Conservation (phyloP, 1,140 invertebrate species). For the Halyomorpha halys region DNA sequence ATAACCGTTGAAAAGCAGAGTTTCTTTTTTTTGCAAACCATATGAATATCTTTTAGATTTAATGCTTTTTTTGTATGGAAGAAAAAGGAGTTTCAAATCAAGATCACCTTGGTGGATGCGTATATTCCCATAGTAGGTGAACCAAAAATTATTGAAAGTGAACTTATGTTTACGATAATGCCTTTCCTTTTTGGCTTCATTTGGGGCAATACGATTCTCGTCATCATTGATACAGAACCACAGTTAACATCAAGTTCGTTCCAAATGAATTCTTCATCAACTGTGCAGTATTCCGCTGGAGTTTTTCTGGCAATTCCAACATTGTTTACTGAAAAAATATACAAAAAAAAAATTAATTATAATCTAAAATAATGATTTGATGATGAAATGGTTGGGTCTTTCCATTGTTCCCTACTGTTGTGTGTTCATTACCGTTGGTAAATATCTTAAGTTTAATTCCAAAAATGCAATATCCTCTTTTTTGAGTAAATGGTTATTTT, state of each 20-base stretch:
- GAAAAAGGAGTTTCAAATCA: too few relatives aligned
- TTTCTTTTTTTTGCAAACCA: too few relatives aligned
- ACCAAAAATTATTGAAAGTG: neutral
- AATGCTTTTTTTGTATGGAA: too few relatives aligned
- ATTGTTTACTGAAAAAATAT: constrained; percentile 1
- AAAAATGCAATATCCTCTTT: too few relatives aligned
- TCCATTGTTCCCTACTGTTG: too few relatives aligned
- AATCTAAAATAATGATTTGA: neutral
- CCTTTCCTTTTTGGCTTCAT: constrained; percentile 6
- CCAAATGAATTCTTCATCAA: neutral
- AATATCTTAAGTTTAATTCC: too few relatives aligned
- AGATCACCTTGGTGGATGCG: neutral
- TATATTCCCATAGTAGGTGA: neutral
- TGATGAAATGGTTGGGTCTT: too few relatives aligned
- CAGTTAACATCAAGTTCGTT: neutral
- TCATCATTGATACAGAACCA: neutral
- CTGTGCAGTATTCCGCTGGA: neutral
- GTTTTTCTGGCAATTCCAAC: neutral
- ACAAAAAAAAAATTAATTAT: neutral
- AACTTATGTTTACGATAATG: neutral
- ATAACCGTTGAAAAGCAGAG: too few relatives aligned
- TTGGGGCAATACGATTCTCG: neutral
- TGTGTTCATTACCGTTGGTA: too few relatives aligned
- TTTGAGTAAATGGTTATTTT: too few relatives aligned
- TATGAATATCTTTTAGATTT: too few relatives aligned